Conservation (phyloP, 2,797 vertebrate species). For the Vipera latastei region DNA sequence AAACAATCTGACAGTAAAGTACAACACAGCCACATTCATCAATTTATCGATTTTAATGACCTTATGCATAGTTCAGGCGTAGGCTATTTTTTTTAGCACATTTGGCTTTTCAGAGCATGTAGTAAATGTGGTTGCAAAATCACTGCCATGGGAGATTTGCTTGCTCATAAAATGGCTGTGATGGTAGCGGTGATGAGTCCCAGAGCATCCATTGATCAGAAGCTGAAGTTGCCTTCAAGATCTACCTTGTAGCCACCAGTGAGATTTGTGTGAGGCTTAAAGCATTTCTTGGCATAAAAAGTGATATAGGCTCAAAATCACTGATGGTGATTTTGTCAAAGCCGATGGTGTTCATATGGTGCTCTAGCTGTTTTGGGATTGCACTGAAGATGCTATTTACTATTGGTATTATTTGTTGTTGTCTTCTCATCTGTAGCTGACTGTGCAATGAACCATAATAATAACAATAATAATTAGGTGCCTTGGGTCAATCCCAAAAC, state of each 20-base stretch:
- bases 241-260: neutral
- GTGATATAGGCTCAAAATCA: neutral
- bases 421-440: neutral
- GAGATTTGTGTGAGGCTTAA: neutral
- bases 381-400: neutral
- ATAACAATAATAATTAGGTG: neutral
- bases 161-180: neutral
- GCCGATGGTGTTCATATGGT: neutral
- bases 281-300: neutral
- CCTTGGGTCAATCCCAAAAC: neutral
- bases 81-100: neutral
- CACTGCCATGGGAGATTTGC: neutral
- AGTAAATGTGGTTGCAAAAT: neutral
- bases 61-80: neutral
- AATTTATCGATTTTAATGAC: neutral
- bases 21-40: neutral
- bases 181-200: neutral
- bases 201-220: neutral
- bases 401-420: neutral
- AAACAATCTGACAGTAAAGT: neutral
- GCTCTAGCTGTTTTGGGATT: neutral
- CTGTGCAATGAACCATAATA: neutral
- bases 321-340: neutral
- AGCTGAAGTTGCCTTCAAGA: neutral
- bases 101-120: neutral